Evolutionary conservation across 2,797 vertebrate genomes (phyloP).

Genomic region (Phataginus tricuspis): DNA sequence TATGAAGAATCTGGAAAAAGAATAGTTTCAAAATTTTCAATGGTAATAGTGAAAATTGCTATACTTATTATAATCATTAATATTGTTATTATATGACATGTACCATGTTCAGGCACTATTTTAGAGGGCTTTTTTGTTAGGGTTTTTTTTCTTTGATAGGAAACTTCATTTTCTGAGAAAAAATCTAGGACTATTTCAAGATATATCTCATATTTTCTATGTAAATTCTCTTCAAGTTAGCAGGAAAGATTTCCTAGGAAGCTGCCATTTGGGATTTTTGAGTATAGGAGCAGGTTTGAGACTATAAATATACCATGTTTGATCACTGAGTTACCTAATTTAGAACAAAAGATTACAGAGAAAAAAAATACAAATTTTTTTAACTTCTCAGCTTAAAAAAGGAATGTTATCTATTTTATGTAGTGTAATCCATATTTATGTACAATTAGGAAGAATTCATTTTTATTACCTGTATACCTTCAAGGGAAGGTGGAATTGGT

Average conservation of each 20-base stretch:
- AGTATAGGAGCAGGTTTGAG: slow-evolving; percentile 3
- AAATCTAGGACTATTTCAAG: slow-evolving; percentile 9
- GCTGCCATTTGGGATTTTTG: background rate
- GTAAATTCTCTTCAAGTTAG: background rate
- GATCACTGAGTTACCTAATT: slow-evolving; percentile 8
- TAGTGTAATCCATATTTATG: background rate
- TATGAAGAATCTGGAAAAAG: background rate
- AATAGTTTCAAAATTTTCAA: background rate
- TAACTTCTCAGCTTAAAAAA: background rate
- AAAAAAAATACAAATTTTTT: background rate
- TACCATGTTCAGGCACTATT: background rate
- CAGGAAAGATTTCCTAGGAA: slow-evolving; percentile 21
- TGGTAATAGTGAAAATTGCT: background rate
- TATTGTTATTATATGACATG: background rate
- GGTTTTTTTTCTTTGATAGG: background rate
- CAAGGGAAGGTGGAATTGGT: background rate
- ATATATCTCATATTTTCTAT: background rate
- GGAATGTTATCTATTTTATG: background rate
- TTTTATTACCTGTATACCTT: background rate
- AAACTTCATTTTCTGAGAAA: slow-evolving; percentile 44
- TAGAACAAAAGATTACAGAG: background rate
- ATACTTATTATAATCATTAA: background rate
- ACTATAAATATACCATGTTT: background rate
- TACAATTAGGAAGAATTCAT: slow-evolving; percentile 10
- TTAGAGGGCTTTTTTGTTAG: background rate